phyloP scores from a whole-genome alignment of 2,888 invertebrate genomes.

The Agapetus fuscipes region DNA sequence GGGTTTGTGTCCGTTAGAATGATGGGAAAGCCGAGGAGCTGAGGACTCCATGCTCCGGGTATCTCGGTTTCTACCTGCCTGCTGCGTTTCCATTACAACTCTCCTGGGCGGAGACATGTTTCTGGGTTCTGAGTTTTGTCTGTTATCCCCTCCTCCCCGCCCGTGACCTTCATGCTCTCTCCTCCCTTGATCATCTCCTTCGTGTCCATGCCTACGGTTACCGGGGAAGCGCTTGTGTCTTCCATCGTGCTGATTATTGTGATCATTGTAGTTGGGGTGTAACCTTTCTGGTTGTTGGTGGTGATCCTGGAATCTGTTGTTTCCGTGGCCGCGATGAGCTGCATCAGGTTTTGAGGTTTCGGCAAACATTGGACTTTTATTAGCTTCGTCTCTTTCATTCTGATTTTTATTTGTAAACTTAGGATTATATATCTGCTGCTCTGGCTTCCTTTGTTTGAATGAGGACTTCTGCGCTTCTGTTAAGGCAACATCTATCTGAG shows the following conservation, averaged over 20 bases:
- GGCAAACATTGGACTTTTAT: conserved; percentile 17
- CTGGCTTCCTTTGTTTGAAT: conserved; percentile 32
- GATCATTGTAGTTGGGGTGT: conserved; percentile 5
- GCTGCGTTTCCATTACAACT: conserved; percentile 34
- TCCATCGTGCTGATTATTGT: conserved; percentile 21
- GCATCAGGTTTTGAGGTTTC: conserved; percentile 4
- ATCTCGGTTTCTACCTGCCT: conserved; percentile 49
- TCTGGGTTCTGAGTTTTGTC: conserved; percentile 57
- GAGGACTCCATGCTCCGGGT: conserved; percentile 62
- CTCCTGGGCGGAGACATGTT: conserved; percentile 38
- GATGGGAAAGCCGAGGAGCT: conserved; percentile 33
- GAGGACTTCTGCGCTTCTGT: conserved; percentile 9
- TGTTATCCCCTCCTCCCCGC: conserved; percentile 35
- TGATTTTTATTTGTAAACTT: conserved; percentile 23
- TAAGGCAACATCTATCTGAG: conserved; percentile 7
- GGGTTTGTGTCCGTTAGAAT: conserved; percentile 47
- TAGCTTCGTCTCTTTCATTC: conserved; percentile 17
- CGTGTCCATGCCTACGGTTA: conserved; percentile 11
- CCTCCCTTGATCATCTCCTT: conserved; percentile 6
- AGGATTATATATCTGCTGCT: conserved; percentile 39
- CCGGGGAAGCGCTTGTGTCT: conserved; percentile 26
- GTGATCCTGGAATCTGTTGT: conserved; percentile 14
- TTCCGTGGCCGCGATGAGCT: conserved; percentile 12
- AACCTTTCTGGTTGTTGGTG: conserved; percentile 21
- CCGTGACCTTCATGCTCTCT: conserved; percentile 24